Evolutionary conservation across 2,888 invertebrate species (phyloP).

Genomic region (Pemphredon lugubris): DNA sequence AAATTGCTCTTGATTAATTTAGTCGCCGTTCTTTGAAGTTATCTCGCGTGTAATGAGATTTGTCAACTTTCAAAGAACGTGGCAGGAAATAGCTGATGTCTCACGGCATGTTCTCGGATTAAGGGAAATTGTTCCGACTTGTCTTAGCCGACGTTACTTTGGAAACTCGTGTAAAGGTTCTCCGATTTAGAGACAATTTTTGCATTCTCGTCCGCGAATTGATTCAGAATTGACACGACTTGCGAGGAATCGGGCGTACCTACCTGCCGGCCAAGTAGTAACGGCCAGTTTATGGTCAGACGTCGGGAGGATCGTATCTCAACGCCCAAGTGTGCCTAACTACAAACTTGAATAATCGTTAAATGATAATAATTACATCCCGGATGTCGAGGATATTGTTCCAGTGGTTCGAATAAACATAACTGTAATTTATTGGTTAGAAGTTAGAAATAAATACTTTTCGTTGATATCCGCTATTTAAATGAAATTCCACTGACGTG

Average conservation of each 20-base stretch:
- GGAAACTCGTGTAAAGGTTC: too few species aligned
- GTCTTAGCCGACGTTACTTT: too few species aligned
- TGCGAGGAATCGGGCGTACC: background rate
- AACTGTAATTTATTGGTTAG: too few species aligned
- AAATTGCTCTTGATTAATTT: conserved; percentile 45
- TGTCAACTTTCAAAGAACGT: conserved; percentile 19
- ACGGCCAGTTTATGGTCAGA: conserved; percentile 9
- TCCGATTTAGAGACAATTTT: background rate
- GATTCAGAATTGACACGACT: background rate
- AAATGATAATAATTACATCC: too few species aligned
- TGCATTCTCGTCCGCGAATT: background rate
- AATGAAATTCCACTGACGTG: too few species aligned
- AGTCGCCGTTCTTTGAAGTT: conserved; percentile 36
- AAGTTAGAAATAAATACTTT: too few species aligned
- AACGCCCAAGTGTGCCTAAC: too few species aligned
- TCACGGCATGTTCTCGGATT: conserved; percentile 7
- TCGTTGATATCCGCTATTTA: too few species aligned
- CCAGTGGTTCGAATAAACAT: too few species aligned
- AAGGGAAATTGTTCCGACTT: background rate
- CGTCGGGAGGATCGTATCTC: too few species aligned
- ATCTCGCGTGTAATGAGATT: conserved; percentile 23
- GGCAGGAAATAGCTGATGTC: background rate
- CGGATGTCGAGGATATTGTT: too few species aligned
- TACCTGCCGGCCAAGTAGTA: conserved; percentile 1
- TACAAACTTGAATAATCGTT: too few species aligned